These are phyloP conservation scores for Holcopasites calliopsidis DNA, from an alignment of 1,140 invertebrate genomes.

Conservation along the genomic window DNA sequence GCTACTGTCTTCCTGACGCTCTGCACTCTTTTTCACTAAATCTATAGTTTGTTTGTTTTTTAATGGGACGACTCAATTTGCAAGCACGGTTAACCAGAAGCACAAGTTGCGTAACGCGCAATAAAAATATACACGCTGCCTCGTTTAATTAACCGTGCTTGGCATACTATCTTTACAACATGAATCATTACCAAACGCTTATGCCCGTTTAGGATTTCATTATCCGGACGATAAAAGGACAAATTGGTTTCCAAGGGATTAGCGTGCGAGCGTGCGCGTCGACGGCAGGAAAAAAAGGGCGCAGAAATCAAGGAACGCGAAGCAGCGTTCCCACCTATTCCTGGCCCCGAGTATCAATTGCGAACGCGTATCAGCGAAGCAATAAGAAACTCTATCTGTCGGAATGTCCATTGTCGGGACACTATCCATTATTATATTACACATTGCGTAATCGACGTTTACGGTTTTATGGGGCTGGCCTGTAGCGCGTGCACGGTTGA, in stretches of 20 bases:
- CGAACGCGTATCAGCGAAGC: conserved; percentile 13
- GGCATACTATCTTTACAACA: not conserved
- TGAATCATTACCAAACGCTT: not conserved
- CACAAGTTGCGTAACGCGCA: not conserved
- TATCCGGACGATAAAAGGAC: not conserved
- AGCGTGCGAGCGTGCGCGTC: not conserved
- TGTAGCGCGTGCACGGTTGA: conserved; percentile 25
- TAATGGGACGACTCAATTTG: not conserved
- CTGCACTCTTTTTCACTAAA: too few species aligned
- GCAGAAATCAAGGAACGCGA: conserved; percentile 2
- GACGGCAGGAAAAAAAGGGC: not conserved
- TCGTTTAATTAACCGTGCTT: conserved; percentile 18
- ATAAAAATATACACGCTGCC: conserved; percentile 16
- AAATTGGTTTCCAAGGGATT: not conserved
- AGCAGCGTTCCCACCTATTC: not conserved
- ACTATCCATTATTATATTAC: conserved; percentile 60
- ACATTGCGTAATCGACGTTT: conserved; percentile 59
- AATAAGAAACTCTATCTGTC: conserved; percentile 43
- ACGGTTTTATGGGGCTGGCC: conserved; percentile 49
- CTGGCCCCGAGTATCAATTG: conserved; percentile 36
- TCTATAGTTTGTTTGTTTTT: too few species aligned
- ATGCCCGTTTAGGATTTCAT: not conserved
- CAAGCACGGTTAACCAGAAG: not conserved
- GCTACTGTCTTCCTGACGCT: too few species aligned
- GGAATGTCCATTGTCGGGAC: conserved; percentile 49